These are phyloP conservation scores for Monarcha castaneiventris DNA, from an alignment of 2,113 vertebrate species.

Conservation along the genomic window DNA sequence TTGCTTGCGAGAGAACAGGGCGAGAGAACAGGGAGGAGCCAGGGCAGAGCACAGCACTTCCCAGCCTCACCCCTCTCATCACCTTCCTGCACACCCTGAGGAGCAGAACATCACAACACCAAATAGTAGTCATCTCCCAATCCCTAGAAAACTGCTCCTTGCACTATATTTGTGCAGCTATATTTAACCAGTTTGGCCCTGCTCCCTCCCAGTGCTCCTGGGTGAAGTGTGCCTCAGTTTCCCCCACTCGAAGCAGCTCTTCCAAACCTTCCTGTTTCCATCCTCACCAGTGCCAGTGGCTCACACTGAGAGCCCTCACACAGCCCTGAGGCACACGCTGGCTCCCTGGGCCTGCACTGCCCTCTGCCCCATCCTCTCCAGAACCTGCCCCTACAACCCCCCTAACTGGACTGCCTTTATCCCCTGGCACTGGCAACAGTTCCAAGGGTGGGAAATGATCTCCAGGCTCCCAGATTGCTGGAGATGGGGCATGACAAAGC, in stretches of 20 bases:
- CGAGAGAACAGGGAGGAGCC: neutral
- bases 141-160: neutral
- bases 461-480: neutral
- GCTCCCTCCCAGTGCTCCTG: neutral
- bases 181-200: neutral
- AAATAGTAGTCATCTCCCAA: neutral
- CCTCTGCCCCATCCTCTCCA: neutral
- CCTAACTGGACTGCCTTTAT: neutral
- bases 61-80: neutral
- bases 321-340: neutral
- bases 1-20: fast-evolving
- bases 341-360: neutral
- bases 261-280: neutral
- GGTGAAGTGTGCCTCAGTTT: neutral
- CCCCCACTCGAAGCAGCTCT: neutral
- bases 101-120: neutral
- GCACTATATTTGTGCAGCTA: fast-evolving
- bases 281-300: neutral
- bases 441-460: neutral
- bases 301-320: neutral
- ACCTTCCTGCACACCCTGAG: too few species aligned
- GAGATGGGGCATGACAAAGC: neutral
- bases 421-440: neutral
- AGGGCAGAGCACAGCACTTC: neutral
- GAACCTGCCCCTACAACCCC: neutral